Evolutionary conservation across 2,797 vertebrate genomes (phyloP), one percentile per base, ranked within the genome.

Genomic region (Urophycis tenuis): DNA sequence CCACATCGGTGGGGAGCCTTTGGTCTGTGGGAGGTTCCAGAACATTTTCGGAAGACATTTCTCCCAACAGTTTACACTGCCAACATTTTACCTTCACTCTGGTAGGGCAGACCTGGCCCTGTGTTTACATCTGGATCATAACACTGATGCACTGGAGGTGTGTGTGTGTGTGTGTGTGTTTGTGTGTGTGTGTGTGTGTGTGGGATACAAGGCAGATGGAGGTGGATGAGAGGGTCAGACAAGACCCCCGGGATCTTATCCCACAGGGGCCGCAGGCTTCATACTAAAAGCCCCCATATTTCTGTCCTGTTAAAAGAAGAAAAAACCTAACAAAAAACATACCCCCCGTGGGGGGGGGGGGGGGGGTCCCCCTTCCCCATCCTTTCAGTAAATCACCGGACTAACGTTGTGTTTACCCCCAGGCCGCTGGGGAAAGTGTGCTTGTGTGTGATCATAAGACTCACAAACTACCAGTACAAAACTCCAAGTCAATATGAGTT

Each of bases 1-100:
- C 78, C n/a, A n/a, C 79, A 73, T 69, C 74, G 69, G 64, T 74
- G 75, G 73, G n/a, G n/a, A n/a, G n/a, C n/a, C 7, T 64, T 19
- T 5, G n/a, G n/a, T n/a, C 15, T 60, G 17, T 19, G 15, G 11
- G n/a, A 1, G 11, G 71, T 49, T 76, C 31, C 36, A 3, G 12
- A 10, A 22, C 73, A 60, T 53, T 74, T 41, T 19, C 19, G 45
- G 1, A 45, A 67, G 30, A 29, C 74, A 73, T 60, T 0, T 69
- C 53, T 39, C 35, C 73, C n/a, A 41, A 71, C 29, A 71, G 69
- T 71, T 71, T 71, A 33, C 33, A 71, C 33, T 33, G 22, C 29
- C 12, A 30, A n/a, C 69, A 31, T 71, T 71, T 71, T 22, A 71
- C 69, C 69, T 71, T 71, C 69, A 19, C 69, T 71, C 32, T 71